Percentiles rank a stretch among this genome's conserved stretches.
Evolutionary conservation across 1,140 invertebrate genomes (phyloP).

Genomic region (Ceratina japonica): DNA sequence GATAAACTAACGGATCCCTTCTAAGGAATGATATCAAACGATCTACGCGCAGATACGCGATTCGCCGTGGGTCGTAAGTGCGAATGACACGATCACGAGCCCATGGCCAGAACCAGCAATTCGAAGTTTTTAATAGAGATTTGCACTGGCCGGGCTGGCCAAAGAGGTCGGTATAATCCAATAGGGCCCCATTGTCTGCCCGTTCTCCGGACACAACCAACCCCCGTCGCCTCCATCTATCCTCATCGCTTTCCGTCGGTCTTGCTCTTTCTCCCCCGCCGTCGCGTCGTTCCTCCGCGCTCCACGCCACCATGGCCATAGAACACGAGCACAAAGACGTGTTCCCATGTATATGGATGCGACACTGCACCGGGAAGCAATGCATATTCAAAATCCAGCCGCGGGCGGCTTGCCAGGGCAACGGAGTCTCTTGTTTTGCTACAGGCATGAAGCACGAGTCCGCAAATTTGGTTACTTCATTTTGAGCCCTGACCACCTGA

Average conservation of each 20-base stretch:
- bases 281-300: background rate
- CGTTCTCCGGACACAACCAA: slow-evolving; percentile 62
- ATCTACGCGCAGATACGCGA: background rate
- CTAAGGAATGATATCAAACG: no score
- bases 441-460: slow-evolving; percentile 71
- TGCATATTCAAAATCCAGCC: slow-evolving; percentile 79
- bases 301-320: slow-evolving; percentile 36
- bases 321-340: slow-evolving; percentile 59
- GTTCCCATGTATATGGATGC: slow-evolving; percentile 64
- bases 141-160: slow-evolving; percentile 69
- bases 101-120: slow-evolving; percentile 44
- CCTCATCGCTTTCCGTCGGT: background rate
- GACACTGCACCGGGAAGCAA: slow-evolving; percentile 71
- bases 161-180: slow-evolving; percentile 75
- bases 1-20: no score
- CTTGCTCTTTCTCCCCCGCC: background rate
- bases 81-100: slow-evolving; percentile 1
- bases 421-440: slow-evolving; percentile 73
- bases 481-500: slow-evolving; percentile 68
- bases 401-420: slow-evolving; percentile 71
- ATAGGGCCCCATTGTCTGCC: slow-evolving; percentile 75
- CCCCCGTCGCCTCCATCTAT: background rate
- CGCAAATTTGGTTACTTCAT: slow-evolving; percentile 78
- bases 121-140: slow-evolving; percentile 75
- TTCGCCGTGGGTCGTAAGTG: background rate